phyloP scores from a whole-genome alignment of 2,888 invertebrate species.

The Drosophila colorata region DNA sequence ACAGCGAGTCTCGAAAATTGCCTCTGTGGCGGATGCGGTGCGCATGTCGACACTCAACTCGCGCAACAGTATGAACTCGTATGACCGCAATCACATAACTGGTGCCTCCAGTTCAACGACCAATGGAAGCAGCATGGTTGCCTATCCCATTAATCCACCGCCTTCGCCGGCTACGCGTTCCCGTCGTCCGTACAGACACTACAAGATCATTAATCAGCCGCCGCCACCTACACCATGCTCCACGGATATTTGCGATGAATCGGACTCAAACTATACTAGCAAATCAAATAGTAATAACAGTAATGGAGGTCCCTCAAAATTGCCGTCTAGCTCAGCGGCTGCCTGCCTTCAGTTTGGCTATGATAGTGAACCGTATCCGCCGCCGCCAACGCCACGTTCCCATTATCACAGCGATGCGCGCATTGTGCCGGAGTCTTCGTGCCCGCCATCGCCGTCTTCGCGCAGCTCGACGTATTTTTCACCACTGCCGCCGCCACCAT shows the following conservation, averaged over 20 bases:
- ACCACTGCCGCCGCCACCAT: conserved; percentile 94
- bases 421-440: conserved; percentile 87
- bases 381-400: conserved; percentile 91
- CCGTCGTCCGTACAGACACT: conserved; percentile 91
- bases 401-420: conserved; percentile 90
- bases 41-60: conserved; percentile 89
- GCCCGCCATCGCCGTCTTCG: conserved; percentile 90
- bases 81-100: conserved; percentile 90
- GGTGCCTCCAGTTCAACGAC: conserved; percentile 86
- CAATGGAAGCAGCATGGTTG: conserved; percentile 85
- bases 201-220: conserved; percentile 91
- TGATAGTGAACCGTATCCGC: conserved; percentile 90
- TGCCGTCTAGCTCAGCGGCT: conserved; percentile 84
- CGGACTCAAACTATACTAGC: conserved; percentile 90
- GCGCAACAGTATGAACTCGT: conserved; percentile 88
- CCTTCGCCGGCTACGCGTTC: conserved; percentile 94
- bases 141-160: conserved; percentile 96
- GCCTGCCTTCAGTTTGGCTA: conserved; percentile 87
- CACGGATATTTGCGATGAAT: conserved; percentile 96
- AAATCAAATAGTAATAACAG: conserved; percentile 85
- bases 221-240: conserved; percentile 98
- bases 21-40: conserved; percentile 86
- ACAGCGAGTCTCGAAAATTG: conserved; percentile 84
- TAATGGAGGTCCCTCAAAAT: conserved; percentile 81
- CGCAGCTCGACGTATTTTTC: conserved; percentile 92